Evolutionary conservation across 2,113 vertebrate species (phyloP).

Genomic region (Grantiella picta): DNA sequence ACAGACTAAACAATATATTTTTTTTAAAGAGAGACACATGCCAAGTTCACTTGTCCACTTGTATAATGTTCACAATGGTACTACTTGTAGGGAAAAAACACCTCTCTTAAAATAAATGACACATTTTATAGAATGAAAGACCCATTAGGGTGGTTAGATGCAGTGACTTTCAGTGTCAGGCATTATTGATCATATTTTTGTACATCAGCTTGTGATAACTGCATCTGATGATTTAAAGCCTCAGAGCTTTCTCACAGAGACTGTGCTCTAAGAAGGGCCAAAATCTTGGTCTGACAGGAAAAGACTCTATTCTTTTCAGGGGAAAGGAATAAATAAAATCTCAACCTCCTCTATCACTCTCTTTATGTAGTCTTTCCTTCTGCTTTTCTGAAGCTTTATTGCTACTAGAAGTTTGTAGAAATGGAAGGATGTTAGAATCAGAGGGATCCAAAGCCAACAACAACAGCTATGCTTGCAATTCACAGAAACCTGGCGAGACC

Average conservation of each 20-base stretch:
- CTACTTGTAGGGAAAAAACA: background rate
- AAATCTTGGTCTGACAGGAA: background rate
- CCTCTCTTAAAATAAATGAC: background rate
- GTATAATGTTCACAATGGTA: background rate
- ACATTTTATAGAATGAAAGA: background rate
- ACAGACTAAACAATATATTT: background rate
- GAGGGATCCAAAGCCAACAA: background rate
- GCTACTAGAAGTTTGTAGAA: background rate
- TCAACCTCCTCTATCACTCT: rapidly evolving
- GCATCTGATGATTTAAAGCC: background rate
- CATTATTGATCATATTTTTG: background rate
- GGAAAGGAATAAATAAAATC: background rate
- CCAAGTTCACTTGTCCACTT: background rate
- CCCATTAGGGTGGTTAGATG: background rate
- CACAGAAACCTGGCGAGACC: background rate
- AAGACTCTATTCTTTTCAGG: background rate
- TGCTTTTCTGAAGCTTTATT: background rate
- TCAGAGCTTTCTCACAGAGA: background rate
- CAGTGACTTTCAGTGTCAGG: background rate
- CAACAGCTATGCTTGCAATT: background rate
- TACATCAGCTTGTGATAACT: background rate
- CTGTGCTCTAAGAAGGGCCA: background rate
- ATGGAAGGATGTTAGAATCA: background rate
- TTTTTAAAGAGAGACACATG: background rate
- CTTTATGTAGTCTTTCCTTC: background rate